These are phyloP conservation scores for Chloroclysta siterata DNA, from an alignment of 2,888 invertebrate genomes.

Conservation along the genomic window DNA sequence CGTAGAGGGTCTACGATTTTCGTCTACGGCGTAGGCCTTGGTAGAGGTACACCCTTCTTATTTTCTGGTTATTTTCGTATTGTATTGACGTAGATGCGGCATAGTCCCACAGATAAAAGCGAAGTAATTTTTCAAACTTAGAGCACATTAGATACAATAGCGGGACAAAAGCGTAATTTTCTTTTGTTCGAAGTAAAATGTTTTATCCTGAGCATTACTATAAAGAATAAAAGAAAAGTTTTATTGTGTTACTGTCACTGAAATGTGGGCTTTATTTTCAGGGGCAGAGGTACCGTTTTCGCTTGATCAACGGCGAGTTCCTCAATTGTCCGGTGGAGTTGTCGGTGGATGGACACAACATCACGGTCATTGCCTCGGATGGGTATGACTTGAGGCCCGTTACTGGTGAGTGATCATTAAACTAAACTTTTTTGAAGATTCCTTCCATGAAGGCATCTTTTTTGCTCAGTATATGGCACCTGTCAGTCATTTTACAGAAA, in stretches of 20 bases:
- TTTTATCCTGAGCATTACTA: constrained; percentile 67
- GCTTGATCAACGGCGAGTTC: constrained; percentile 90
- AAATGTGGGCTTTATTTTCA: constrained; percentile 52
- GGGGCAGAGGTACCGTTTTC: constrained; percentile 88
- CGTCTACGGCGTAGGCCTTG: constrained; percentile 7
- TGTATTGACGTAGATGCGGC: background rate
- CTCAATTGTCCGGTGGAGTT: constrained; percentile 91
- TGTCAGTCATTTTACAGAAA: too few relatives aligned
- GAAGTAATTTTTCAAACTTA: constrained; percentile 89
- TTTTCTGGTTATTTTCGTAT: background rate
- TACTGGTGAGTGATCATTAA: constrained; percentile 73
- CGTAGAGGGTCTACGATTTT: too few relatives aligned
- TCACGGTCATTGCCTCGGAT: constrained; percentile 88
- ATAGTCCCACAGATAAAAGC: constrained; percentile 58
- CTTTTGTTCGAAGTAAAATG: constrained; percentile 42
- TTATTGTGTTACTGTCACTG: constrained; percentile 21
- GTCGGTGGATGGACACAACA: constrained; percentile 89
- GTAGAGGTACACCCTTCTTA: background rate
- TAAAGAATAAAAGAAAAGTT: constrained; percentile 83
- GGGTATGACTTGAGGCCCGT: constrained; percentile 87
- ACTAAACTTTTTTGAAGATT: background rate
- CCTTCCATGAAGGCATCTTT: too few relatives aligned
- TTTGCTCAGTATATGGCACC: too few relatives aligned
- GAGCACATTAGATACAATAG: constrained; percentile 70
- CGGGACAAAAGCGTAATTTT: constrained; percentile 49